Percentiles rank a stretch among this genome's conserved stretches.
These are phyloP conservation scores for Tinea semifulvella DNA, from an alignment of 2,888 invertebrate species.

Conservation along the genomic window DNA sequence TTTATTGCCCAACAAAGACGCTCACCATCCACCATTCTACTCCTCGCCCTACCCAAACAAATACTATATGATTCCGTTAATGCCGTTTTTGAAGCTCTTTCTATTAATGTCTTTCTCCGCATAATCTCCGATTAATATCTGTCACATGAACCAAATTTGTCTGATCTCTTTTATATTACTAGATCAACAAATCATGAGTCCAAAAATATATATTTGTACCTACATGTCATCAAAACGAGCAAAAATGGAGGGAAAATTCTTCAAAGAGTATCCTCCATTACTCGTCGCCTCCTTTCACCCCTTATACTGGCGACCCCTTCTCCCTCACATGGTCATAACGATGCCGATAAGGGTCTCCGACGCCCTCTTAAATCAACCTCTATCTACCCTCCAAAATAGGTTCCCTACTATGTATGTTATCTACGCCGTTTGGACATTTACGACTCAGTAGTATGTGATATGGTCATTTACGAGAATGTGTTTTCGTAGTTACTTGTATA, in stretches of 20 bases:
- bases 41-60: too few species aligned
- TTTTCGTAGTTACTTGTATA: conserved; percentile 18
- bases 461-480: conserved; percentile 5
- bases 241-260: conserved; percentile 27
- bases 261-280: conserved; percentile 34
- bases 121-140: too few species aligned
- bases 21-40: too few species aligned
- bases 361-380: conserved; percentile 63
- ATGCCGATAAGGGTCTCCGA: conserved; percentile 61
- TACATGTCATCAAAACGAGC: conserved; percentile 5
- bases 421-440: conserved; percentile 9
- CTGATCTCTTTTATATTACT: too few species aligned
- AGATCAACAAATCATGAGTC: neutral
- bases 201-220: conserved; percentile 4
- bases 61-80: too few species aligned
- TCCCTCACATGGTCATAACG: conserved; percentile 68
- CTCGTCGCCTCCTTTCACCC: conserved; percentile 23
- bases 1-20: too few species aligned
- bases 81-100: too few species aligned
- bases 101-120: too few species aligned
- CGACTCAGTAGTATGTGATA: neutral
- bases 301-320: conserved; percentile 30
- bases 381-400: conserved; percentile 49
- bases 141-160: too few species aligned
- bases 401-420: conserved; percentile 28